A percentile compares a stretch with the other conserved stretches of the same genome.
These are phyloP conservation scores for Eutrigla gurnardus DNA, from an alignment of 2,797 vertebrate species.

Conservation along the genomic window DNA sequence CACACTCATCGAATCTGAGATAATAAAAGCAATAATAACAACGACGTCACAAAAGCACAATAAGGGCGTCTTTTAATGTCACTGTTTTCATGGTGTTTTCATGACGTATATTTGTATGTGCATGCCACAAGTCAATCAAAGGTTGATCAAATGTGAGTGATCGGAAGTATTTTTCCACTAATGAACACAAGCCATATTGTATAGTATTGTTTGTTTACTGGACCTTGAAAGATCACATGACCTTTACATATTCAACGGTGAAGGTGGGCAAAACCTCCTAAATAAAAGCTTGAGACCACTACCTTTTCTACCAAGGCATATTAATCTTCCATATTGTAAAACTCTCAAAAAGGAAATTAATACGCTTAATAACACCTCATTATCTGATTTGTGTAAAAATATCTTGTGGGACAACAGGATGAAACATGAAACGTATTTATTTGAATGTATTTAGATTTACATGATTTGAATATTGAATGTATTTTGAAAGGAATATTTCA, in stretches of 20 bases:
- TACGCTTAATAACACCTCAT: background rate
- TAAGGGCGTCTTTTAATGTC: no score
- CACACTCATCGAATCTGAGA: background rate
- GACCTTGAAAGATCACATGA: background rate
- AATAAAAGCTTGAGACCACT: background rate
- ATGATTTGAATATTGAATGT: background rate
- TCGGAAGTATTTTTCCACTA: no score
- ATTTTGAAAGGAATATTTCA: background rate
- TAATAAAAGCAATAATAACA: background rate
- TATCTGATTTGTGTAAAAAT: background rate
- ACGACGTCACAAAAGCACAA: background rate
- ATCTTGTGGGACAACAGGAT: background rate
- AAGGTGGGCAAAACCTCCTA: background rate
- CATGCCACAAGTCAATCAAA: no score
- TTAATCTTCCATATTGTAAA: background rate
- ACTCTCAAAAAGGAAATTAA: background rate
- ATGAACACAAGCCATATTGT: no score
- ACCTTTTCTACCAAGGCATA: background rate
- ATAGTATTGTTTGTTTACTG: no score
- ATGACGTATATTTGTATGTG: background rate
- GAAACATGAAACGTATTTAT: background rate
- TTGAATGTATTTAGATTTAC: slow-evolving; percentile 29
- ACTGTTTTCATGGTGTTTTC: background rate
- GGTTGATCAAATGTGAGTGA: no score
- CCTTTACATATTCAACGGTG: background rate